These are phyloP conservation scores for Ataeniobius toweri DNA, from an alignment of 2,797 vertebrate genomes.

Conservation along the genomic window DNA sequence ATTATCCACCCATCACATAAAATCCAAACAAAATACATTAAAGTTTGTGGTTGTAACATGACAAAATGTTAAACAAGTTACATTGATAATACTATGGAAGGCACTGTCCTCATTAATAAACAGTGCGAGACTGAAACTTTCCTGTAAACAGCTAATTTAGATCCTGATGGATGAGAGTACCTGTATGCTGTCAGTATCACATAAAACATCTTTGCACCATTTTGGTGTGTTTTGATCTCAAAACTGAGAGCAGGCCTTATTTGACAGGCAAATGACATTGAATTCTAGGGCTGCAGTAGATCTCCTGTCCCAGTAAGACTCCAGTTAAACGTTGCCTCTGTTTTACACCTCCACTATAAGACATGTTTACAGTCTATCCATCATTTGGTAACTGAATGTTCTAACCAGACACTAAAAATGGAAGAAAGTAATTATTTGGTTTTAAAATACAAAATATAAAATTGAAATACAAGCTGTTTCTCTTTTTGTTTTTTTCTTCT, in stretches of 20 bases:
- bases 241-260: neutral
- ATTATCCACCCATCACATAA: too few species aligned
- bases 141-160: neutral
- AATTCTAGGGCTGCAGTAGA: neutral
- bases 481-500: neutral
- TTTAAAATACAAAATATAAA: neutral
- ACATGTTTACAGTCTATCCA: neutral
- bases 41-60: too few species aligned
- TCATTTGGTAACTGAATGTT: too few species aligned
- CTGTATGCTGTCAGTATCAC: neutral
- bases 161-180: neutral
- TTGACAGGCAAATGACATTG: neutral
- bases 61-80: too few species aligned
- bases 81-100: neutral
- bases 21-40: too few species aligned
- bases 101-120: neutral
- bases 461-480: neutral
- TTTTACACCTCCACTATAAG: neutral
- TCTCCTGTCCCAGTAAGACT: neutral
- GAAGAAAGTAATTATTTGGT: too few species aligned
- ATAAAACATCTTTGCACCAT: neutral
- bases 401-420: too few species aligned
- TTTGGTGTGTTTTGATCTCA: neutral
- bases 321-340: neutral
- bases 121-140: neutral